These are phyloP conservation scores for Monopis laevigella DNA, from an alignment of 2,888 invertebrate genomes.

Conservation along the genomic window DNA sequence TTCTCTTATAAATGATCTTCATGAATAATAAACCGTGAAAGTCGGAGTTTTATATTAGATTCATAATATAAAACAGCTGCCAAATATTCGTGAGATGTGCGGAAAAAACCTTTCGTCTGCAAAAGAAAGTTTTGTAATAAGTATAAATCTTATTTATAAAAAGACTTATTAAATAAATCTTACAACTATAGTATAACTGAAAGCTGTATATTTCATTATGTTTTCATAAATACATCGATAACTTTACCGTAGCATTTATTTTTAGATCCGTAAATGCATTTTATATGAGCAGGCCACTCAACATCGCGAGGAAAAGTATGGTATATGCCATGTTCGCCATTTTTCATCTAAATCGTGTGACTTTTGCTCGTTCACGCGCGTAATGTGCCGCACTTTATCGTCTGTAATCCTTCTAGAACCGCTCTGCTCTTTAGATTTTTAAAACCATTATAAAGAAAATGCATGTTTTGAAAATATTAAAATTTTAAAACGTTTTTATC, in stretches of 20 bases:
- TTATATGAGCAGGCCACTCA: background rate
- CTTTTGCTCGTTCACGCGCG: conserved; percentile 37
- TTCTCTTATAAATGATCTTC: conserved; percentile 19
- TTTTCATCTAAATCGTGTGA: conserved; percentile 47
- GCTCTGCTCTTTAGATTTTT: conserved; percentile 25
- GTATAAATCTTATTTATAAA: no score
- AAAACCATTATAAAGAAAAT: conserved; percentile 12
- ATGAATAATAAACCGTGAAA: conserved; percentile 29
- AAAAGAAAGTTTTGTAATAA: no score
- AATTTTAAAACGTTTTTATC: conserved; percentile 21
- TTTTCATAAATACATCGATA: no score
- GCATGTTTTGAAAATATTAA: conserved; percentile 16
- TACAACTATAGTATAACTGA: no score
- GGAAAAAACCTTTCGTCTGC: no score
- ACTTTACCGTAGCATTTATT: no score
- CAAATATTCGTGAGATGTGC: no score
- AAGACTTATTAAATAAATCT: no score
- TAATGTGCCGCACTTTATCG: conserved; percentile 47
- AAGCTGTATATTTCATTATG: no score
- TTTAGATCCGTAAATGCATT: no score
- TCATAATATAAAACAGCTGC: no score
- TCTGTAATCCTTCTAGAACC: conserved; percentile 35
- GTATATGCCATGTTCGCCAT: conserved; percentile 38
- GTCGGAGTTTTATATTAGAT: conserved; percentile 13
- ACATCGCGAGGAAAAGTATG: conserved; percentile 3